Percentiles rank a stretch among this genome's conserved stretches.
These are phyloP conservation scores for Megaceryle torquata DNA, from an alignment of 2,113 vertebrate genomes.

Conservation along the genomic window DNA sequence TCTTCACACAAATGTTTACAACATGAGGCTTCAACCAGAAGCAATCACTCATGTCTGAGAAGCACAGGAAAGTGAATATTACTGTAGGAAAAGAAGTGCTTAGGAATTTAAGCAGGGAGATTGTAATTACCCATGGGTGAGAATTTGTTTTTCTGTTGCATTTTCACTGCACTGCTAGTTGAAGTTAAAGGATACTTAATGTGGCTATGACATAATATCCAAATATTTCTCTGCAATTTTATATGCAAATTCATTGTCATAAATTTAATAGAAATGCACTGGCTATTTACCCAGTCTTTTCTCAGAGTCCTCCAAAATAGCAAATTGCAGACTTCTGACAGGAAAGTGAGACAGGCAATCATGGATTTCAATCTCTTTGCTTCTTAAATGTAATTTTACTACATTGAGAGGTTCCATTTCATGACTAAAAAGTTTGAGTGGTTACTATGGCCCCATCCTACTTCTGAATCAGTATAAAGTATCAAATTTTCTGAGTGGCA, in stretches of 20 bases:
- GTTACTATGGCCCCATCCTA: background rate
- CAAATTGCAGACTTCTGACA: background rate
- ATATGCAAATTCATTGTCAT: background rate
- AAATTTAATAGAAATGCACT: background rate
- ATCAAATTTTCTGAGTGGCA: background rate
- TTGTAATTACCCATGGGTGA: background rate
- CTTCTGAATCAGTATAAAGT: background rate
- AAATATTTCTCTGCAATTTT: background rate
- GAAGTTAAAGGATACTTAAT: background rate
- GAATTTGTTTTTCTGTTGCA: background rate
- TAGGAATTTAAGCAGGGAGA: background rate
- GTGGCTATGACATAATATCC: background rate
- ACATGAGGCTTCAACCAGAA: background rate
- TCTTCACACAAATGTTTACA: conserved; percentile 12
- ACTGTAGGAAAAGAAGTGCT: background rate
- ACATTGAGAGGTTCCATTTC: background rate
- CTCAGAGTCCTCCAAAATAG: background rate
- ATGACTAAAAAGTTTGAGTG: background rate
- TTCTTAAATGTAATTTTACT: background rate
- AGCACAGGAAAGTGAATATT: background rate
- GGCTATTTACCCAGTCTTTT: background rate
- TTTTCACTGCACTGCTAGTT: background rate
- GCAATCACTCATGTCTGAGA: conserved; percentile 15
- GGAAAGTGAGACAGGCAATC: background rate
- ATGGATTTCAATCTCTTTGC: background rate